phyloP scores from a whole-genome alignment of 2,113 vertebrate species.

The Heterochromis multidens region DNA sequence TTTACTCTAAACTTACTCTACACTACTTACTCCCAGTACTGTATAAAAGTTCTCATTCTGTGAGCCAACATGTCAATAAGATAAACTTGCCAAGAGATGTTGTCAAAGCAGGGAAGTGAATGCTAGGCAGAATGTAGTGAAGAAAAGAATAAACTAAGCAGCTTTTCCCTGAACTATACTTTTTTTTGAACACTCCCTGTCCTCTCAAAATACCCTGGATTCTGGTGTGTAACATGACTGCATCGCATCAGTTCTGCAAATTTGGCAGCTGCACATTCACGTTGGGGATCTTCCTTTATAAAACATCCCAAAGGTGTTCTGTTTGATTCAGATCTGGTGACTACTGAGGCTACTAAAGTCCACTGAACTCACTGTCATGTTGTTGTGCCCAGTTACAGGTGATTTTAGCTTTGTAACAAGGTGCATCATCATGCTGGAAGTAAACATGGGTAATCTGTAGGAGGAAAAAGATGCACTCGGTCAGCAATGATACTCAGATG shows the following conservation, averaged over 20 bases:
- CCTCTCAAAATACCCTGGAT: neutral
- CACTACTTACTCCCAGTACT: neutral
- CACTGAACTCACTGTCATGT: neutral
- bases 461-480: neutral
- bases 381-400: neutral
- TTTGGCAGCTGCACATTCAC: neutral
- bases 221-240: neutral
- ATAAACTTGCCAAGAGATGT: neutral
- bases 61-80: neutral
- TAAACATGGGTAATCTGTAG: neutral
- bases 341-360: neutral
- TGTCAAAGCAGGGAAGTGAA: slow-evolving; percentile 9
- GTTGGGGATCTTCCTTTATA: neutral
- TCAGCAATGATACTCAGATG: neutral
- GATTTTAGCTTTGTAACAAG: neutral
- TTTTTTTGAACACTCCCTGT: neutral
- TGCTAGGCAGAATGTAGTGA: neutral
- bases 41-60: neutral
- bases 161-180: neutral
- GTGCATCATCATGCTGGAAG: neutral
- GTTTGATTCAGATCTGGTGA: neutral
- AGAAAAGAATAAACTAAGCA: neutral
- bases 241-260: neutral
- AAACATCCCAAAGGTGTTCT: neutral
- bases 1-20: neutral